Evolutionary conservation across 2,797 vertebrate species (phyloP), one percentile per base, ranked within the genome.

Genomic region (Stomatorhinus walkeri): DNA sequence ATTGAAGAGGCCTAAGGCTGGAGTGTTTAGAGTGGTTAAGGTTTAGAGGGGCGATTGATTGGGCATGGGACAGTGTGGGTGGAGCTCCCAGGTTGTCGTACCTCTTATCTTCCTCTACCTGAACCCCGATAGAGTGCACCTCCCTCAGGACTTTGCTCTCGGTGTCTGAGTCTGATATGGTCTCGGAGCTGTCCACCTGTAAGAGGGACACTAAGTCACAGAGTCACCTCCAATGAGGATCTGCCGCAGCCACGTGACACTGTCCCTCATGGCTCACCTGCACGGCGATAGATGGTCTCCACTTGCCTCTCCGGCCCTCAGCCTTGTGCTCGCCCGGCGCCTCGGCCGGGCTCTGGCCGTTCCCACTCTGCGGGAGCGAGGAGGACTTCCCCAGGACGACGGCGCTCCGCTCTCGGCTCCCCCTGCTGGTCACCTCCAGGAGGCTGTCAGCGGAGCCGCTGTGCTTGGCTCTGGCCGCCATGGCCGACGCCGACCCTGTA

Each of bases 31-130:
- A 40, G 72, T 9, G 14, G 36, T 43, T 79, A 40, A 43, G 72
- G 14, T 76, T 28, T 24, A 61, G 59, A 28, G 24, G 2, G 9
- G 24, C 59, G 22, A 10, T 28, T 14, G 64, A 68, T 1, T 14
- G 3, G 64, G 12, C 1, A 2, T 61, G 56, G n/a, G 56, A 61
- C 56, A 9, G 56, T 19, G 56, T 61, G n/a, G 64, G 22, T 0
- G 22, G 28, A 16, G 64, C 4, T 9, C 72, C 32, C 72, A 79
- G 32, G 7, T 24, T 19, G 22, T 3, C 81, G 0, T 93, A 99
- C 98, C 98, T 97, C 94, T 98, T 99, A 91, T 99, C 97, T 43
- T 99, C 98, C 93, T 99, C 98, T 93, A 99, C 98, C 93, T 99
- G 98, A 81, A 99, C 97, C 10, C 98, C 98, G 0, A 99, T 97